These are phyloP conservation scores for Dendrolimus houi DNA, from an alignment of 2,888 invertebrate genomes.

Conservation along the genomic window DNA sequence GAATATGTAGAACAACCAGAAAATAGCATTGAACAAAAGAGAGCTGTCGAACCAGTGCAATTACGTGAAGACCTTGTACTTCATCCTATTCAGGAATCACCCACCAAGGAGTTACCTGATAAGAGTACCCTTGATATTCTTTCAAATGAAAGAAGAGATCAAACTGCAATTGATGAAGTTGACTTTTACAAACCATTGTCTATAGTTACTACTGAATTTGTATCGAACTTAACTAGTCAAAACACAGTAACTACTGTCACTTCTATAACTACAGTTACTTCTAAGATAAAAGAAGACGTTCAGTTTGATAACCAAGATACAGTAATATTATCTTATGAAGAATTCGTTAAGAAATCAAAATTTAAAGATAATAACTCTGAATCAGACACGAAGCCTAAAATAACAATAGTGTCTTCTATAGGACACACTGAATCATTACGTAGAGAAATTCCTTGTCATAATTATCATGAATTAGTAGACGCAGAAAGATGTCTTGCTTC, in stretches of 20 bases:
- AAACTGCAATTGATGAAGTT: neutral
- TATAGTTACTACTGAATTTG: neutral
- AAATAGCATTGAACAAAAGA: no score
- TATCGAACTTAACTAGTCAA: conserved; percentile 2
- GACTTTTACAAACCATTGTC: neutral
- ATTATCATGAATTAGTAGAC: conserved; percentile 12
- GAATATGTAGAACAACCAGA: no score
- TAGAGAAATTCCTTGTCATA: neutral
- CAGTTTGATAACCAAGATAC: no score
- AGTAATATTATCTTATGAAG: no score
- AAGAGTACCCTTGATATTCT: neutral
- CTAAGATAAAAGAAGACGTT: neutral
- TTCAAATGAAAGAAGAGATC: neutral
- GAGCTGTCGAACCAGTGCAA: no score
- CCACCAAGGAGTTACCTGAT: neutral
- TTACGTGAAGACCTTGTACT: no score
- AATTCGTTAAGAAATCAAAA: no score
- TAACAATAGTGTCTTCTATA: neutral
- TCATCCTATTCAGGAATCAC: no score
- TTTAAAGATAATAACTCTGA: no score
- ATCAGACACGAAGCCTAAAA: no score
- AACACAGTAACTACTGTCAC: neutral
- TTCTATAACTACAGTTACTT: neutral
- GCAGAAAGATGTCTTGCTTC: conserved; percentile 32
- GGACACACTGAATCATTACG: neutral